Base-by-base conservation (phyloP, 2,888 invertebrate species). In the Agrochola lychnidis region DNA sequence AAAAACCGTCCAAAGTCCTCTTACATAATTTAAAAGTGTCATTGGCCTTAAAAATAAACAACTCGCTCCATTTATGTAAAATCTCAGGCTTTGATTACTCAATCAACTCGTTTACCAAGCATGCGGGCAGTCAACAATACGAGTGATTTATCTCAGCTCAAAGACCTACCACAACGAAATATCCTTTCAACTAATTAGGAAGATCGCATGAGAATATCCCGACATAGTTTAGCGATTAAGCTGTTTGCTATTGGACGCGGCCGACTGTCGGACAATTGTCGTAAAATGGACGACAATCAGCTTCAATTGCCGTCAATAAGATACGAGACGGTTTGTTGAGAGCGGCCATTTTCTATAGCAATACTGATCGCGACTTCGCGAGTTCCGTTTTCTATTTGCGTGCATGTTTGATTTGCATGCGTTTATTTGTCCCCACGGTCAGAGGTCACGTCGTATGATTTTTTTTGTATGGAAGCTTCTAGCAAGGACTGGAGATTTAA, bases 241-340 rank as follows among this genome's bases (percentile, higher is more conserved):
- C 91, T 89, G n/a, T n/a, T n/a, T n/a, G 83, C 92, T 88, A 92
- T 91, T 94, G 92, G 91, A 71, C 84, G 83, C 77, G 45, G 73
- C 78, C 79, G 82, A 84, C 90, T 87, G 91, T 87, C 83, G 85
- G 81, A 82, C 96, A 96, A 96, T 96, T 96, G 96, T 89, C 91
- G 91, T 92, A 93, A 95, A 96, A 95, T 96, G 93, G 94, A 82
- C 93, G 88, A 92, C 96, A 96, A 96, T 96, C 96, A 95, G 89
- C 91, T 88, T 86, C 96, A 96, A 96, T 96, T 96, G 95, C 88
- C 92, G 91, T 93, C 96, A 96, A 96, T 96, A 95, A 94, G 90
- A 92, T 88, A 76, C 91, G 90, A 93, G 92, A 92, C 93, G 90
- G 89, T 91, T 89, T 88, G 89, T 87, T 87, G 85, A 89, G 85